Evolutionary conservation across 2,888 invertebrate species (phyloP).

Genomic region (Arge pagana): DNA sequence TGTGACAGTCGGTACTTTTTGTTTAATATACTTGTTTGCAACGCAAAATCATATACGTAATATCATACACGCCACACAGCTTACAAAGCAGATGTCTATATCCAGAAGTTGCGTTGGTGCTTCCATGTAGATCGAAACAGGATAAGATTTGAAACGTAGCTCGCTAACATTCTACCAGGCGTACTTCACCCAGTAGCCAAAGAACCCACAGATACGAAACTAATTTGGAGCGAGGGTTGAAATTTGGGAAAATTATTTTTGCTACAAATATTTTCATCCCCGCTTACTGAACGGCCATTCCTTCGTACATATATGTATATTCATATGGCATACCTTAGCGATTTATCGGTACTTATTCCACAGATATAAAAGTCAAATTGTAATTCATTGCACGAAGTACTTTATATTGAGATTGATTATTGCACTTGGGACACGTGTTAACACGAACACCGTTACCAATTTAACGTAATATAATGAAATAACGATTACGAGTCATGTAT

Average conservation of each 20-base stretch:
- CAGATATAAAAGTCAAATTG: neutral
- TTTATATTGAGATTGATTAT: neutral
- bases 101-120: conserved; percentile 26
- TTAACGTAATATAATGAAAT: too few relatives aligned
- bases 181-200: conserved; percentile 15
- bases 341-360: neutral
- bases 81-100: conserved; percentile 35
- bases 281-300: neutral
- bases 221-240: conserved; percentile 10
- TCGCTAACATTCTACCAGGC: conserved; percentile 5
- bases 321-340: neutral
- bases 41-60: conserved; percentile 8
- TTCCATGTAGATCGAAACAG: conserved; percentile 11
- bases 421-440: too few relatives aligned
- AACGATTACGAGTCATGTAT: too few relatives aligned
- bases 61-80: conserved; percentile 40
- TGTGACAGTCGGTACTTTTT: conserved; percentile 14
- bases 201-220: conserved; percentile 26
- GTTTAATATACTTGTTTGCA: conserved; percentile 4
- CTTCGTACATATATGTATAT: neutral
- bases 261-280: conserved; percentile 10
- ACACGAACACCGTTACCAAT: too few relatives aligned
- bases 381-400: neutral
- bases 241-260: conserved; percentile 6
- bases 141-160: conserved; percentile 19